Base-by-base conservation (phyloP, 2,888 invertebrate genomes). In the Tuta absoluta region DNA sequence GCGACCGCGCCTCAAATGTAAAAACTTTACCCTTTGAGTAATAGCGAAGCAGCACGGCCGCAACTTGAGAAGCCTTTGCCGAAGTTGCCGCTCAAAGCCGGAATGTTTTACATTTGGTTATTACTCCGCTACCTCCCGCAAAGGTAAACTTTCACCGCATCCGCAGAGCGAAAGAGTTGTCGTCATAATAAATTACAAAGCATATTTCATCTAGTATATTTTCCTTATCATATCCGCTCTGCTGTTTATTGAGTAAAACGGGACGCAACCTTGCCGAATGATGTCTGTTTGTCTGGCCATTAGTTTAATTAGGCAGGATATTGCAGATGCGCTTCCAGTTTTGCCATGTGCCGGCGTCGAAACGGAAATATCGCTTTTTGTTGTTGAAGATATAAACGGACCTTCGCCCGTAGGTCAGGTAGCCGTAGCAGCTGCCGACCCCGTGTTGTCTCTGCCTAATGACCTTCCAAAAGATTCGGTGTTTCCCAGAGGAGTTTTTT, bases 1-100 rank as follows among this genome's bases (percentile, higher is more conserved):
- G 83, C 78, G 81, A 71, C 81, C 66, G 62, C 80, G 84, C 79
- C 78, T 84, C 84, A 85, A 87, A 90, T 86, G 87, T 85, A 87
- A 89, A 91, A 91, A 90, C 84, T 90, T 91, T 87, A 84, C 81
- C 89, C 83, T 81, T 75, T 86, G 80, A 80, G 84, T 86, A 84
- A 85, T 84, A 81, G 80, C 78, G 77, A 77, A 77, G 79, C 79
- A 69, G 67, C 68, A 70, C 68, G 66, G 75, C 75, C 76, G 75
- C 78, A 81, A 83, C 86, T 87, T 84, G 79, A 84, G 87, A 82
- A 87, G 83, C 86, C 85, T 88, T 88, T 87, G 80, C 84, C 78
- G 71, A 89, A 89, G 83, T 89, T 88, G 74, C 78, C 74, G 72
- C 82, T 87, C 87, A 89, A 89, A 89, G 88, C 82, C 71, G 82